Evolutionary conservation across 2,797 vertebrate species (phyloP), one percentile per base, ranked within the genome.

Genomic region (Schizopygopsis pylzovi): DNA sequence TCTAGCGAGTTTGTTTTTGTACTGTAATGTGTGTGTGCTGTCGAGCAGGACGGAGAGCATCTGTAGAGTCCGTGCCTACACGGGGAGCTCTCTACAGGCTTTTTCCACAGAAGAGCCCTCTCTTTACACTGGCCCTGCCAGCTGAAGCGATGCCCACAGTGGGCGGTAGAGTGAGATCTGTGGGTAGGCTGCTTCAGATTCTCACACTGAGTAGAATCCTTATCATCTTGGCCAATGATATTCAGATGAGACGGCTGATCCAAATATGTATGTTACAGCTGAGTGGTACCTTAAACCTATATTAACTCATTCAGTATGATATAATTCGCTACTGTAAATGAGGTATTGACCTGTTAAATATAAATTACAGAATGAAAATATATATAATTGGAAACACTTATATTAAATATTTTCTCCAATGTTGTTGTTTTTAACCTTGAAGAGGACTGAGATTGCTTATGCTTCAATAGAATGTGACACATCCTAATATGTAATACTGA

Each of bases 71-170:
- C 67, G 12, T 77, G 33, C 25, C 13, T 83, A 28, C 65, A 72
- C 81, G 47, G 73, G 63, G 72, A 71, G 52, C 16, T 61, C 49
- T 82, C 81, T 47, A 65, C 80, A 71, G n/a, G 80, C 73, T n/a
- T 77, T 82, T 75, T 82, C 63, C 39, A 76, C 79, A 75, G 16
- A 39, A 73, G 71, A 85, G 45, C 39, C 45, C 49, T 61, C 45
- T 76, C 70, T 71, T 75, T 73, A 49, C 37, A 47, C 81, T 65
- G 73, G n/a, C 63, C 85, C 25, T 83, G 39, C 52, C 52, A 83
- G 41, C 75, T 76, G 43, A 85, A 80, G 33, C 11, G 33, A 68
- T 56, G 68, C 61, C 78, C 78, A 75, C 78, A 54, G 83, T 83
- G 49, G 45, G 78, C 6, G 67, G 85, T 72, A 63, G 52, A 79